These are phyloP conservation scores for Andrena chrysosceles DNA, from an alignment of 2,888 invertebrate species.

Conservation along the genomic window DNA sequence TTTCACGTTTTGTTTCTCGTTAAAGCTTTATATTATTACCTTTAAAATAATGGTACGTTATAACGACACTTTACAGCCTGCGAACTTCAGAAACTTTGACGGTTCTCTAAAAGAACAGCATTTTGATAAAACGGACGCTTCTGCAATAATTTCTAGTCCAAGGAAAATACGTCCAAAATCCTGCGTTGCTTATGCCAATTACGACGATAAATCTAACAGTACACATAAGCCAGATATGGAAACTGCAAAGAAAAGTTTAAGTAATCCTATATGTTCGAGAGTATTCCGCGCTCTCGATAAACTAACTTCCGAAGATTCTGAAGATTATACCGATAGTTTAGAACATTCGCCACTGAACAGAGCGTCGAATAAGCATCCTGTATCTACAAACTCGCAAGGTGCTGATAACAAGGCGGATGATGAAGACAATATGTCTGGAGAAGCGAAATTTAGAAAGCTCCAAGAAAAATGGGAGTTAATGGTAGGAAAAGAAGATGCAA, in stretches of 20 bases:
- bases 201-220: slow-evolving; percentile 86
- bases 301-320: slow-evolving; percentile 88
- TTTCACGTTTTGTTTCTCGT: not conserved
- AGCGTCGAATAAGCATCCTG: slow-evolving; percentile 58
- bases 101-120: slow-evolving; percentile 62
- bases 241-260: slow-evolving; percentile 89
- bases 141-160: slow-evolving; percentile 75
- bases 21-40: not conserved
- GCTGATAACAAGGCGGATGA: slow-evolving; percentile 66
- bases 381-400: slow-evolving; percentile 45
- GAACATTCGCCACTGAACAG: slow-evolving; percentile 86
- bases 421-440: slow-evolving; percentile 84
- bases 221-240: slow-evolving; percentile 85
- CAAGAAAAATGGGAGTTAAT: slow-evolving; percentile 94
- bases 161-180: slow-evolving; percentile 89
- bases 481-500: slow-evolving; percentile 86
- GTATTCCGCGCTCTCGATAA: slow-evolving; percentile 91
- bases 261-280: slow-evolving; percentile 88
- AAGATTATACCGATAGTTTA: slow-evolving; percentile 91
- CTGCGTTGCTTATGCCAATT: slow-evolving; percentile 87
- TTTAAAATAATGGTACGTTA: not conserved
- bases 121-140: slow-evolving; percentile 66
- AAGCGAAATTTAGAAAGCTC: slow-evolving; percentile 90
- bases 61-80: slow-evolving; percentile 52
- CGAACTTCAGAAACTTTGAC: slow-evolving; percentile 72